These are phyloP conservation scores for Eupithecia subumbrata DNA, from an alignment of 2,888 invertebrate genomes.

Conservation along the genomic window DNA sequence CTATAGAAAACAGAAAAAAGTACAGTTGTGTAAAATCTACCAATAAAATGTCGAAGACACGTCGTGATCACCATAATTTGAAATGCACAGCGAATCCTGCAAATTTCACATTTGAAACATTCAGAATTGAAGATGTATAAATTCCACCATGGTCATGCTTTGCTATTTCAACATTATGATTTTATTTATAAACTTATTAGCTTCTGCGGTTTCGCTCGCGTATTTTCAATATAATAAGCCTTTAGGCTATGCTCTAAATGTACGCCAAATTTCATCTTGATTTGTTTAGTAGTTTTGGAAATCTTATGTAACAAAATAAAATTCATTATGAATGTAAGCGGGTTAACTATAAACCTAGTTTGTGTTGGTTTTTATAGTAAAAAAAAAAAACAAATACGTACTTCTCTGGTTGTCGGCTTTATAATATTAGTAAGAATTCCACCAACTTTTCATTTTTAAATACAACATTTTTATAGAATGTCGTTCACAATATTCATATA, in stretches of 20 bases:
- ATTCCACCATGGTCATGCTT: background rate
- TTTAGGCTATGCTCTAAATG: too few relatives aligned
- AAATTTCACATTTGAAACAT: background rate
- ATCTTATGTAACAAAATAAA: too few relatives aligned
- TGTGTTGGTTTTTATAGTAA: too few relatives aligned
- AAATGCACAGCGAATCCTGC: background rate
- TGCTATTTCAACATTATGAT: background rate
- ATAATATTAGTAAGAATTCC: background rate
- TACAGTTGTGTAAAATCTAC: background rate
- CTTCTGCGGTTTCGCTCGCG: too few relatives aligned
- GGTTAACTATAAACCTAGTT: too few relatives aligned
- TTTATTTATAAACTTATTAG: background rate
- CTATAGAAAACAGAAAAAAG: background rate
- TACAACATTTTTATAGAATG: background rate
- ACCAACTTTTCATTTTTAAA: background rate
- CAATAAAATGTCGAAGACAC: background rate
- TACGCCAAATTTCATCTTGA: too few relatives aligned
- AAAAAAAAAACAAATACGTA: too few relatives aligned
- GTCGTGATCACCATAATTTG: background rate
- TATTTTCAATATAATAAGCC: too few relatives aligned
- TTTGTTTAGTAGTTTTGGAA: too few relatives aligned
- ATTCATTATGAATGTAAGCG: too few relatives aligned
- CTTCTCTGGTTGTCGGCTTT: too few relatives aligned
- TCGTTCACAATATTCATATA: background rate
- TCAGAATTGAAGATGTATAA: background rate